Evolutionary conservation across 1,140 invertebrate genomes (phyloP).

Genomic region (Heliconius eleuchia): DNA sequence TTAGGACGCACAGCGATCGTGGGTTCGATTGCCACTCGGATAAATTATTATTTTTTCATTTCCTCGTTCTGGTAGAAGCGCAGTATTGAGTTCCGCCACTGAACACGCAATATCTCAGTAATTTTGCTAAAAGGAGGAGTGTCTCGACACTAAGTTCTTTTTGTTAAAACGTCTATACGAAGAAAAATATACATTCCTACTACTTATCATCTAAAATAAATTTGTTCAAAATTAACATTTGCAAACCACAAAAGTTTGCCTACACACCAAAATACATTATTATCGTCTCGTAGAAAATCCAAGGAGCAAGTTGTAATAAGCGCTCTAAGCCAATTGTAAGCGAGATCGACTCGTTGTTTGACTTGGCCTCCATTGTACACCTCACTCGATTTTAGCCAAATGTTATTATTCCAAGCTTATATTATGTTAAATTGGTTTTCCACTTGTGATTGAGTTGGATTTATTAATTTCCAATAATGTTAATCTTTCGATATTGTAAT

Average conservation of each 20-base stretch:
- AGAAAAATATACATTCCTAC: background rate
- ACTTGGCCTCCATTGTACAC: constrained; percentile 33
- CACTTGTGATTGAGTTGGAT: constrained; percentile 20
- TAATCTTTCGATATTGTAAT: constrained; percentile 9
- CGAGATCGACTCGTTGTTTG: constrained; percentile 40
- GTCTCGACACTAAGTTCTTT: too few relatives aligned
- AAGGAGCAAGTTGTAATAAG: constrained; percentile 37
- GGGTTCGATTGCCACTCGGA: too few relatives aligned
- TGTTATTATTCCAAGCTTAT: constrained; percentile 35
- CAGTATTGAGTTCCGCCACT: too few relatives aligned
- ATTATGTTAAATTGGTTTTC: constrained; percentile 24
- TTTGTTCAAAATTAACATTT: background rate
- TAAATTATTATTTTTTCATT: too few relatives aligned
- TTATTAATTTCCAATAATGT: constrained; percentile 7
- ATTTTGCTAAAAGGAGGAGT: too few relatives aligned
- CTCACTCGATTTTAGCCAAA: constrained; percentile 42
- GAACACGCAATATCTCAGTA: too few relatives aligned
- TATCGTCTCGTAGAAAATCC: constrained; percentile 8
- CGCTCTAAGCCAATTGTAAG: constrained; percentile 38
- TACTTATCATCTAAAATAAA: background rate
- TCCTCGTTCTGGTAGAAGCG: too few relatives aligned
- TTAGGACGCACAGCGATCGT: too few relatives aligned
- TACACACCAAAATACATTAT: background rate
- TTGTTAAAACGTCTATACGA: too few relatives aligned
- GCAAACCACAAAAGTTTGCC: background rate